Evolutionary conservation across 37 sponge, comb jelly and placozoan genomes (phyloP), one percentile per base, ranked within the genome.

Genomic region (Tethya wilhelma): DNA sequence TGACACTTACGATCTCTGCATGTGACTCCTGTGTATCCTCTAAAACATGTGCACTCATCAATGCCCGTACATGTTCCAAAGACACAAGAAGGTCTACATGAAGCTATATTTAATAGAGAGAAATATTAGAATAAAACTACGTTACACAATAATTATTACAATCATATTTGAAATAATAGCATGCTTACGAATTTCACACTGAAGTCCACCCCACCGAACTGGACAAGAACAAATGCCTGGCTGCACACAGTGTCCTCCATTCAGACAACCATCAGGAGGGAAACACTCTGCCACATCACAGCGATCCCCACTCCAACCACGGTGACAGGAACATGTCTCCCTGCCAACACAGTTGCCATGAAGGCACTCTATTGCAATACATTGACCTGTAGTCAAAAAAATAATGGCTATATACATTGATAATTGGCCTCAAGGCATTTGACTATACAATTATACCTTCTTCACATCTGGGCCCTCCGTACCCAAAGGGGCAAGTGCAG

Each of bases 211-310:
- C 23, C 23, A 69, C n/a, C 70, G 44, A 2, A 1, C 12, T 42
- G 70, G 44, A 69, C 70, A 69, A 38, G 70, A 69, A 12, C 70
- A 69, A 28, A 28, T 20, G 17, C 70, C 70, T 38, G 70, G 70
- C 22, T 41, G 41, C 2, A 69, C 70, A 40, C 70, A 69, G 70
- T 69, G 70, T 19, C 70, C 70, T 7, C 42, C 42, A 38, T 69
- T 69, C 28, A 69, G 44, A 42, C 70, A 69, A 22, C 70, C 70
- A 40, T 42, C 44, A 42, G 70, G 70, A 28, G 44, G 44, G n/a
- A 69, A 69, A 23, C 70, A 69, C 1, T 42, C 41, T 8, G 70
- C 70, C n/a, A 11, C 23, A 42, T 38, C 11, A 41, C 70, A 69
- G 3, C 44, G 43, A 1, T 33, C 42, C 41, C 70, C 70, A 42